Evolutionary conservation across 2,888 invertebrate genomes (phyloP).

Genomic region (Panzeria rudis): DNA sequence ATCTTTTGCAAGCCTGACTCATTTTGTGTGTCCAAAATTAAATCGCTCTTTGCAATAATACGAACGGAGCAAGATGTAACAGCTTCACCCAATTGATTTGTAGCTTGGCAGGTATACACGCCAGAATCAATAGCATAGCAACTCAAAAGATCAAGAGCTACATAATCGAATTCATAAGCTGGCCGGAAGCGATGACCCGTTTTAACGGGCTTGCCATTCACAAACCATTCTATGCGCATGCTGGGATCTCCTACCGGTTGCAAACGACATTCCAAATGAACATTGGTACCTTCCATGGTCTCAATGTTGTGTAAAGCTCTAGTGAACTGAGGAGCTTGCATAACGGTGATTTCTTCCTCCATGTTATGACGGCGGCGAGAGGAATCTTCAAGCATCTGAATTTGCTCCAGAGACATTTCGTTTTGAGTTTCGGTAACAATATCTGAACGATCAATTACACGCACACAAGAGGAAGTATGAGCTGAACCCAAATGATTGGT

Average conservation of each 20-base stretch:
- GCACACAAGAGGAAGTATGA: conserved; percentile 94
- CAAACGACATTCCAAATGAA: conserved; percentile 95
- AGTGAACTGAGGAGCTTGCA: conserved; percentile 94
- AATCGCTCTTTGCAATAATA: conserved; percentile 94
- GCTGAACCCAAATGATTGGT: conserved; percentile 97
- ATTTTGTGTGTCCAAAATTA: conserved; percentile 94
- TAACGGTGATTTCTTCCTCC: conserved; percentile 91
- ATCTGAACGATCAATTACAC: conserved; percentile 92
- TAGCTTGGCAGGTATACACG: conserved; percentile 97
- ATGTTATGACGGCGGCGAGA: conserved; percentile 88
- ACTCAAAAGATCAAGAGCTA: conserved; percentile 96
- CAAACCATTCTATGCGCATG: conserved; percentile 98
- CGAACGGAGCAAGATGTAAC: conserved; percentile 95
- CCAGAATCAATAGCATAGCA: conserved; percentile 99
- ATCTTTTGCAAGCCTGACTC: conserved; percentile 96
- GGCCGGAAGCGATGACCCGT: conserved; percentile 97
- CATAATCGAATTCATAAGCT: conserved; percentile 98
- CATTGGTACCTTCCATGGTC: conserved; percentile 94
- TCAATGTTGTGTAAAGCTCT: conserved; percentile 94
- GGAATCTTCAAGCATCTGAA: conserved; percentile 93
- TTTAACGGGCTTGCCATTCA: conserved; percentile 95
- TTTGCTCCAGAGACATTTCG: conserved; percentile 95
- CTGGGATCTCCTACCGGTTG: conserved; percentile 96
- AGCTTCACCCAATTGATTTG: conserved; percentile 97
- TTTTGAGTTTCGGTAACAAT: conserved; percentile 95